phyloP scores from a whole-genome alignment of 2,113 vertebrate species.

The Mirza zaza region DNA sequence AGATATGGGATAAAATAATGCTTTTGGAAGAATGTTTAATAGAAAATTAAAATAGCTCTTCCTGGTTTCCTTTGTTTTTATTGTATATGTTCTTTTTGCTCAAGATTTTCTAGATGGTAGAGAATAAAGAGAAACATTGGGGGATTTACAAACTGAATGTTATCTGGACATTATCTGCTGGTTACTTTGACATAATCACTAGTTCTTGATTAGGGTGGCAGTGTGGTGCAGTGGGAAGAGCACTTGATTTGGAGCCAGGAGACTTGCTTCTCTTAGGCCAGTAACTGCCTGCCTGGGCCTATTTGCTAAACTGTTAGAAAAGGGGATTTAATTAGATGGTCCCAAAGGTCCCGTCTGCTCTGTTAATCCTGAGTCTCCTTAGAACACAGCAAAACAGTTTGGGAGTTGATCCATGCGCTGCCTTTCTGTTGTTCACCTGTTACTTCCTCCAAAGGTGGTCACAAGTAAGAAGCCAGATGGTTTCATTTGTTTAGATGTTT shows the following conservation, averaged over 20 bases:
- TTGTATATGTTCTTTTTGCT: conserved; percentile 63
- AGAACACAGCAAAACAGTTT: background rate
- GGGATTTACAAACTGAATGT: background rate
- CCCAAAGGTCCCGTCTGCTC: background rate
- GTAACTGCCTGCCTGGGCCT: background rate
- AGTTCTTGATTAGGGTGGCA: background rate
- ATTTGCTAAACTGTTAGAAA: background rate
- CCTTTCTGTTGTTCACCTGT: background rate
- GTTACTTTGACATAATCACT: background rate
- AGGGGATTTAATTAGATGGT: background rate
- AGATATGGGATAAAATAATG: conserved; percentile 72
- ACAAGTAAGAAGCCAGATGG: background rate
- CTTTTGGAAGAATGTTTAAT: conserved; percentile 81
- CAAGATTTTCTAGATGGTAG: background rate
- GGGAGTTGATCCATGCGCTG: background rate
- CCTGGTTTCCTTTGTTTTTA: conserved; percentile 63
- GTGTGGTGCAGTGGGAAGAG: background rate
- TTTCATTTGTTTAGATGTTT: background rate
- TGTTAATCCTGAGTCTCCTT: background rate
- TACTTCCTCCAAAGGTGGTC: background rate
- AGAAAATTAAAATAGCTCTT: conserved; percentile 84
- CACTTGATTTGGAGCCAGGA: background rate
- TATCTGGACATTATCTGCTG: background rate
- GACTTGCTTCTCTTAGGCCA: background rate
- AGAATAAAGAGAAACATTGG: background rate